Base-by-base conservation (phyloP, 2,888 invertebrate species). In the Embidobia sp. region DNA sequence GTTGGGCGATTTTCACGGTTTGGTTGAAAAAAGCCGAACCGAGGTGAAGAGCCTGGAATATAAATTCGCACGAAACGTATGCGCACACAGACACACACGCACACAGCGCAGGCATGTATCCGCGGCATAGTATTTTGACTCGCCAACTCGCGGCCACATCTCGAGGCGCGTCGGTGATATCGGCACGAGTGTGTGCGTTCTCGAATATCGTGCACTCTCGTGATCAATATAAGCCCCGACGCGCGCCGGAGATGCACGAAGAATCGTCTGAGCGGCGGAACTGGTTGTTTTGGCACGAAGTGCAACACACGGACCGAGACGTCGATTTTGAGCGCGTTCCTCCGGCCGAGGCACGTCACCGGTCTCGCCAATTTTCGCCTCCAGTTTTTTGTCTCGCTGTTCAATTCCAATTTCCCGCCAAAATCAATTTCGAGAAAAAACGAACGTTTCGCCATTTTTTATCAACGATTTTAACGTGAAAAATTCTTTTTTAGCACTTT, bases 221-320 rank as follows among this genome's bases (percentile, higher is more conserved):
- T 88, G 87, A 87, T 87, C 87, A 84, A 88, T 88, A 88, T 86
- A 85, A 87, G 84, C 83, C 70, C 87, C 88, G 88, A 86, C 73
- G 78, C 55, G 69, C 61, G 78, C 81, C 86, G 86, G 83, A 86
- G 85, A 85, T 82, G 80, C 85, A 86, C 86, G 86, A 86, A 85
- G 85, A 84, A 75, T 69, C 77, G 46, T 66, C 69, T 49, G 66
- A 74, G 67, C 70, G 55, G 67, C 75, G 77, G 70, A 80, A 77
- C 73, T 74, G 79, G 78, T 78, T 78, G 79, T 78, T 78, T 76
- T 76, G 57, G 76, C 63, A 66, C 57, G 69, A 57, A 78, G 73
- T 77, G 79, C 74, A 70, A 61, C 69, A 61, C 76, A 67, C 61
- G 53, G 27, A 29, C 74, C 46, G 67, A 67, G 67, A 75, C 61